phyloP scores from a whole-genome alignment of 2,797 vertebrate genomes.

The Selene dorsalis region DNA sequence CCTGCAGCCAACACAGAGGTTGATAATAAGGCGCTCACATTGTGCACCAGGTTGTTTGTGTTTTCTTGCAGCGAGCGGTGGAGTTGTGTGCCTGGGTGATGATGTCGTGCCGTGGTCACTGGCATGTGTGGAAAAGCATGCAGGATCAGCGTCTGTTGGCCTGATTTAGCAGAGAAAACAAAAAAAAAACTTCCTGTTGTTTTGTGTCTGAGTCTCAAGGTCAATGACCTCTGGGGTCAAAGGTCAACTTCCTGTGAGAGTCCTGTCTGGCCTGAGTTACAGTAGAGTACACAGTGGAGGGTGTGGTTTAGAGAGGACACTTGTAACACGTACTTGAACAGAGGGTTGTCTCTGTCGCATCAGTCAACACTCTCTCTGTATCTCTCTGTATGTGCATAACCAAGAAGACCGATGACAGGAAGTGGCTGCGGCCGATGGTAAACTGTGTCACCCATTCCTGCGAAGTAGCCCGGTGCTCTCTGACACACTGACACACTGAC shows the following conservation, averaged over 20 bases:
- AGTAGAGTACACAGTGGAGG: slow-evolving; percentile 25
- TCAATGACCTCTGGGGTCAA: slow-evolving; percentile 56
- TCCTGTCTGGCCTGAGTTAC: slow-evolving; percentile 34
- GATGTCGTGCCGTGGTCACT: slow-evolving; percentile 33
- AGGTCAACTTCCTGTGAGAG: slow-evolving; percentile 42
- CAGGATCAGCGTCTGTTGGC: slow-evolving; percentile 53
- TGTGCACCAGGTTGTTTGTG: neutral
- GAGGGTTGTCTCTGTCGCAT: slow-evolving; percentile 26
- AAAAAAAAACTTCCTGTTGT: slow-evolving; percentile 64
- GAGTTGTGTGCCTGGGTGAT: slow-evolving; percentile 5
- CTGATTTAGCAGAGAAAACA: slow-evolving; percentile 41
- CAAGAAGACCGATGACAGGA: slow-evolving; percentile 60
- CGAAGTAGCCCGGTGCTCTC: slow-evolving; percentile 40
- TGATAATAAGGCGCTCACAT: slow-evolving; percentile 10
- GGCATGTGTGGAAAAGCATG: slow-evolving; percentile 25
- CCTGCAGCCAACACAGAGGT: neutral
- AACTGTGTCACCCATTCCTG: slow-evolving; percentile 40
- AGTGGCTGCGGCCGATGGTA: slow-evolving; percentile 6
- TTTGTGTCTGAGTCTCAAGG: slow-evolving; percentile 62
- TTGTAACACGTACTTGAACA: slow-evolving; percentile 8
- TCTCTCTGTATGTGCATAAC: neutral
- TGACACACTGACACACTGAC: slow-evolving; percentile 76
- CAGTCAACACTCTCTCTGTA: slow-evolving; percentile 30
- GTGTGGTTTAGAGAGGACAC: neutral
- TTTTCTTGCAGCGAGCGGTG: slow-evolving; percentile 11